Evolutionary conservation across 2,888 invertebrate species (phyloP), one percentile per base, ranked within the genome.

Genomic region (Esperia sulphurella): DNA sequence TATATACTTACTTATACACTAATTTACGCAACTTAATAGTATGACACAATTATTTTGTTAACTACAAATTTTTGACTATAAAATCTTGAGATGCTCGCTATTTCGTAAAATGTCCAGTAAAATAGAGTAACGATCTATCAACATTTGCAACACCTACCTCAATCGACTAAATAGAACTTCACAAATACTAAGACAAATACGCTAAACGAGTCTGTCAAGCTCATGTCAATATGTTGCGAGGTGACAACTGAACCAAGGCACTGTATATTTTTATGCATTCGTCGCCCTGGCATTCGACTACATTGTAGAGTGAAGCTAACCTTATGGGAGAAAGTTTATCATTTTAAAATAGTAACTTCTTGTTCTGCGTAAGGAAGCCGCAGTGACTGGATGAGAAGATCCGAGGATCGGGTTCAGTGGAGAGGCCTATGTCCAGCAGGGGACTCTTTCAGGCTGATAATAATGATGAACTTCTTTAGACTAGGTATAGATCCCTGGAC

Each of bases 221-320:
- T 38, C 45, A 55, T 54, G 49, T 50, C 51, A 50, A 49, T 45
- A 49, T 53, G 51, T 44, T 45, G 39, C 30, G 52, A 45, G 14
- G 42, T 43, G 46, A 50, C 33, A 41, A 38, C 14, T 21, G 21
- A 21, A 21, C n/a, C 14, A 41, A 40, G 12, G 12, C 14, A 31
- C 28, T 9, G 35, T 48, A 51, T 66, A 61, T 70, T 64, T 69
- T 66, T 65, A 66, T 66, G 63, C 63, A 63, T 61, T 65, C 54
- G 50, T 45, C 50, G 51, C 41, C 39, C 38, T 41, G 46, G 43
- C 46, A 46, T 47, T 50, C 48, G 44, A 45, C 5, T n/a, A 52
- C 49, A 44, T 44, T 39, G 31, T 40, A 12, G 29, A 41, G 14
- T 10, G n/a, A 29, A 14, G 38, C 6, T 8, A 14, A 13, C 8